Evolutionary conservation across 2,797 vertebrate species (phyloP), one percentile per base, ranked within the genome.

Genomic region (Semaprochilodus insignis): DNA sequence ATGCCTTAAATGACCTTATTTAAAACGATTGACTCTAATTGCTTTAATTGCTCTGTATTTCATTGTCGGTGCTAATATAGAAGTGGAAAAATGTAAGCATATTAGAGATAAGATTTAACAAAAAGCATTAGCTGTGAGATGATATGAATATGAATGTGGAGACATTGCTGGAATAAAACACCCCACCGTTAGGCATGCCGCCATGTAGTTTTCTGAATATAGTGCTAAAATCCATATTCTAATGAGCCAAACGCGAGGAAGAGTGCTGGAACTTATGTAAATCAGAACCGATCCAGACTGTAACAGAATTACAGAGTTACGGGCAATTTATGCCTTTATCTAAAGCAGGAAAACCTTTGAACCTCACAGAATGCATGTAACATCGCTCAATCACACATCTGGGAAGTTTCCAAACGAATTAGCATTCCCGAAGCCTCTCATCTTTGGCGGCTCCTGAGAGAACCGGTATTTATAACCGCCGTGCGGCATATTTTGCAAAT

Each of bases 391-490:
- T 80, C 67, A 70, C 62, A 80, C 23, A 78, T 67, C 55, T 62
- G 44, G 67, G 73, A 86, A 71, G 62, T 77, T 76, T 80, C 66
- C 27, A 67, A 78, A 74, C 55, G 52, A 74, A 86, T 86, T 54
- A 78, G 60, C 66, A 81, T 81, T 79, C 23, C 31, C 59, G 52
- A 52, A 60, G 77, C 74, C 85, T 79, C 81, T 80, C 62, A 77
- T 79, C 75, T 48, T 44, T 76, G 65, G 3, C 34, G 31, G 55
- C 74, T 82, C 63, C 67, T 27, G 52, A 77, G 51, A 71, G 67
- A 83, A 75, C 72, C 31, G 63, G 66, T 87, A 80, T 88, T 87
- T 81, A 77, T 81, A 85, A 81, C 73, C 69, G 36, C 10, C 51
- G 62, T 51, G 69, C 66, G 57, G 67, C 52, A 55, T 36, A 44